Base-by-base conservation (phyloP, 2,113 vertebrate genomes). In the Alosa alosa region DNA sequence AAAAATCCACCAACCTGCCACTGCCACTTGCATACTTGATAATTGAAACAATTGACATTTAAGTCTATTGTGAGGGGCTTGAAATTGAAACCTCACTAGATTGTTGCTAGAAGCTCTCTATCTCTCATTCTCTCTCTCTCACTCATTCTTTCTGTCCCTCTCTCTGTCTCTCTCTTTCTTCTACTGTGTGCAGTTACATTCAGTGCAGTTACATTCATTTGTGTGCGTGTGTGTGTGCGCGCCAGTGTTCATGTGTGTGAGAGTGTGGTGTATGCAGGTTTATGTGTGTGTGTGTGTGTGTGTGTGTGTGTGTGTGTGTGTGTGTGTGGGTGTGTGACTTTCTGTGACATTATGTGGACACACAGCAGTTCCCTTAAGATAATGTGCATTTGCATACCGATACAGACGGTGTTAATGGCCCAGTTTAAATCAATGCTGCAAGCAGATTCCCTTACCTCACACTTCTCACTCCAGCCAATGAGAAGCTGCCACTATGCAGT, bases 251-350 rank as follows among this genome's bases (percentile, higher is more conserved):
- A n/a, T 82, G 20, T 46, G 15, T 13, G 22, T 81, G 57, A 72
- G n/a, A 84, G 72, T 83, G 7, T 55, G 47, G 47, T 49, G 47
- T 13, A 49, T 10, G 47, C 3, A 49, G 7, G 7, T 8, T 10
- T 13, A 49, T 49, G 68, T 90, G 81, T 46, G 68, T 83, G 41
- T 84, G 83, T 72, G 18, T 84, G 83, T 72, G 18, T 50, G 52
- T 75, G 82, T 78, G 18, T 84, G 50, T 45, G 36, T 68, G 60
- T 25, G 60, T 68, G 60, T 36, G 64, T 10, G 25, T 36, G 25
- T 1, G 60, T 68, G n/a, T 25, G n/a, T 25, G 10, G 8, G 60
- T 68, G 22, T 68, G 60, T 68, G 60, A 4, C 4, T 60, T 17
- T 60, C 0, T 60, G 7, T 60, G 41, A 22, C 55, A 60, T 60